A percentile compares a stretch with the other conserved stretches of the same genome.
These are phyloP conservation scores for Tridacna gigas DNA, from an alignment of 2,888 invertebrate genomes.

Conservation along the genomic window DNA sequence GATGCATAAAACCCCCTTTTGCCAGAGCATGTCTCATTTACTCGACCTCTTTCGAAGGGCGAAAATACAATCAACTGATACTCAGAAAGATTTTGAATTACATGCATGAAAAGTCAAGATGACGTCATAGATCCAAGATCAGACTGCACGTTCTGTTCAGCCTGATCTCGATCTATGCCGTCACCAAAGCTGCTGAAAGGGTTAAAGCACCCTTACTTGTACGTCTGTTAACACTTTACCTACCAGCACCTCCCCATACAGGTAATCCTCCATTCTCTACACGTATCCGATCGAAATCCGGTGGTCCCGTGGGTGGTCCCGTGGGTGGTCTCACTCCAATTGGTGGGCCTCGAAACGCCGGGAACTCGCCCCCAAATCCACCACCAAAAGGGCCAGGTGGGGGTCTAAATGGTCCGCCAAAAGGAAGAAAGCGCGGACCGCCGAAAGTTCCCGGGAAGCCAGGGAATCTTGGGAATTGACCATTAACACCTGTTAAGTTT, in stretches of 20 bases:
- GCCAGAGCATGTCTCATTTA: too few species aligned
- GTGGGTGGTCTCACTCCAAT: neutral
- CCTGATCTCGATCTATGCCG: too few species aligned
- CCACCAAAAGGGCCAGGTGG: neutral
- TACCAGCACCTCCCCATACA: conserved; percentile 21
- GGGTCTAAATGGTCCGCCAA: neutral
- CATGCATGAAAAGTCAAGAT: too few species aligned
- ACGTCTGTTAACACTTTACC: neutral
- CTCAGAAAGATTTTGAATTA: too few species aligned
- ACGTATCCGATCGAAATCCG: conserved; percentile 19
- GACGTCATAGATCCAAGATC: too few species aligned
- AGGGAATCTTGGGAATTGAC: neutral
- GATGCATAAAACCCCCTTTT: too few species aligned
- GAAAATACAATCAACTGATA: too few species aligned
- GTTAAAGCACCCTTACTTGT: too few species aligned
- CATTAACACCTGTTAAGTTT: conserved; percentile 14
- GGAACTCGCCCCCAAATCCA: conserved; percentile 13
- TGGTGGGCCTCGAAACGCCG: neutral
- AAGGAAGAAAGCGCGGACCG: conserved; percentile 7
- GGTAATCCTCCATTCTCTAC: conserved; percentile 20
- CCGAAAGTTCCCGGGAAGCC: neutral
- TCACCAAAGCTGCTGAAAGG: too few species aligned
- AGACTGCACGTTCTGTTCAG: too few species aligned
- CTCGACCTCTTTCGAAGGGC: too few species aligned
- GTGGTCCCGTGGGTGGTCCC: conserved; percentile 4